Evolutionary conservation across 2,888 invertebrate species (phyloP).

Genomic region (Ryuthela nishihirai): DNA sequence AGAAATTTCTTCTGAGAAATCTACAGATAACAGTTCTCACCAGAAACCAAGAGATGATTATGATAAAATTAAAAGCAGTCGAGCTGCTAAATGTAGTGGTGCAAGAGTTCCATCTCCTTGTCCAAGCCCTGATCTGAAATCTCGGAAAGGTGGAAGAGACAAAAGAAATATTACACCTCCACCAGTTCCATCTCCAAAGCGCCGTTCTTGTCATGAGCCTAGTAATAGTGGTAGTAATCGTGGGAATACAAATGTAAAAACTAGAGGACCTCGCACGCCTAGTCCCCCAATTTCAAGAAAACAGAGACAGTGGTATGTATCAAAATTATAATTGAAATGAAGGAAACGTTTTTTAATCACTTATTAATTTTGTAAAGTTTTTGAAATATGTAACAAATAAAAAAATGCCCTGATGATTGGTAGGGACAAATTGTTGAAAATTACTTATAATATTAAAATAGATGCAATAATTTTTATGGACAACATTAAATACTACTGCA

Average conservation of each 20-base stretch:
- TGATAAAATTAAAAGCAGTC: constrained; percentile 26
- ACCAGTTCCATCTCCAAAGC: constrained; percentile 6
- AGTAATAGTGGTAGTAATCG: neutral
- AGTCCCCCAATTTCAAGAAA: constrained; percentile 52
- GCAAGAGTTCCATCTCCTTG: constrained; percentile 11
- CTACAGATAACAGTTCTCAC: neutral
- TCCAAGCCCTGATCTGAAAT: neutral
- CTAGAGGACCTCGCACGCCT: constrained; percentile 57
- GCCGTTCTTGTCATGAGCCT: constrained; percentile 1
- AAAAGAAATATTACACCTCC: constrained; percentile 14
- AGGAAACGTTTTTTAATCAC: too few relatives aligned
- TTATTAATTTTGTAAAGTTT: too few relatives aligned
- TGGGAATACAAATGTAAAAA: constrained; percentile 47
- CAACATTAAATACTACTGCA: too few relatives aligned
- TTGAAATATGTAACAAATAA: too few relatives aligned
- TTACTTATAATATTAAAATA: too few relatives aligned
- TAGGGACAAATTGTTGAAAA: too few relatives aligned
- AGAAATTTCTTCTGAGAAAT: neutral
- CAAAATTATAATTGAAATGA: neutral
- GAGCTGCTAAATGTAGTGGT: constrained; percentile 10
- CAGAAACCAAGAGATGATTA: constrained; percentile 26
- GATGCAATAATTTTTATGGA: too few relatives aligned
- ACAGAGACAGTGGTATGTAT: constrained; percentile 26
- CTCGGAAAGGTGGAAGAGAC: constrained; percentile 9
- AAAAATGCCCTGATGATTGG: too few relatives aligned